These are phyloP conservation scores for Kryptopterus vitreolus DNA, from an alignment of 2,797 vertebrate genomes.

Conservation along the genomic window DNA sequence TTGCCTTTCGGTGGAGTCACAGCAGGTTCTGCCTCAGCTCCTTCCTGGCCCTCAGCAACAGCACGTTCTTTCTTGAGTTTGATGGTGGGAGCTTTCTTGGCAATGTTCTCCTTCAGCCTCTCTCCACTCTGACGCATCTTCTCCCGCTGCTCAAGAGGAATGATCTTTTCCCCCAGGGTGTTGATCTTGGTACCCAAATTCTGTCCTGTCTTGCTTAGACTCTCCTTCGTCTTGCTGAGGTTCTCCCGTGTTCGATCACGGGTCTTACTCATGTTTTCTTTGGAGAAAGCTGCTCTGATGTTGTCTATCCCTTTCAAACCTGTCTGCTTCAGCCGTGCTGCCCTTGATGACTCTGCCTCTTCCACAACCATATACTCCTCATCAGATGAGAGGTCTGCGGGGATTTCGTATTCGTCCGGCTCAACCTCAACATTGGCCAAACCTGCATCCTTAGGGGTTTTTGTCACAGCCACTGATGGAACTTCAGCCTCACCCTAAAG, in stretches of 20 bases:
- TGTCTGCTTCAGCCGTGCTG: constrained; percentile 83
- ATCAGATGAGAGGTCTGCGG: constrained; percentile 87
- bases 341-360: constrained; percentile 78
- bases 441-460: constrained; percentile 68
- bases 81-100: constrained; percentile 85
- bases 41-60: constrained; percentile 82
- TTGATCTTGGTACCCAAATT: constrained; percentile 88
- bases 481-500: constrained; percentile 83
- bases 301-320: constrained; percentile 86
- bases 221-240: constrained; percentile 79
- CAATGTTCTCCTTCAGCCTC: constrained; percentile 89
- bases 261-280: constrained; percentile 90
- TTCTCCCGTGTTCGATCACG: constrained; percentile 73
- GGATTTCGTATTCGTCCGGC: constrained; percentile 79
- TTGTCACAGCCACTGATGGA: constrained; percentile 77
- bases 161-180: constrained; percentile 89
- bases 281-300: constrained; percentile 93
- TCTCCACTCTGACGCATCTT: constrained; percentile 88
- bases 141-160: constrained; percentile 88
- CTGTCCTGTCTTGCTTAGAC: constrained; percentile 87
- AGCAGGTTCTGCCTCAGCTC: constrained; percentile 63
- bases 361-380: constrained; percentile 91
- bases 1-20: constrained; percentile 66
- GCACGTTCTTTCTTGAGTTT: constrained; percentile 85
- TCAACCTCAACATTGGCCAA: constrained; percentile 70